A percentile compares a stretch with the other conserved stretches of the same genome.
These are phyloP conservation scores for Ctenoplectra terminalis DNA, from an alignment of 1,140 invertebrate species.

Conservation along the genomic window DNA sequence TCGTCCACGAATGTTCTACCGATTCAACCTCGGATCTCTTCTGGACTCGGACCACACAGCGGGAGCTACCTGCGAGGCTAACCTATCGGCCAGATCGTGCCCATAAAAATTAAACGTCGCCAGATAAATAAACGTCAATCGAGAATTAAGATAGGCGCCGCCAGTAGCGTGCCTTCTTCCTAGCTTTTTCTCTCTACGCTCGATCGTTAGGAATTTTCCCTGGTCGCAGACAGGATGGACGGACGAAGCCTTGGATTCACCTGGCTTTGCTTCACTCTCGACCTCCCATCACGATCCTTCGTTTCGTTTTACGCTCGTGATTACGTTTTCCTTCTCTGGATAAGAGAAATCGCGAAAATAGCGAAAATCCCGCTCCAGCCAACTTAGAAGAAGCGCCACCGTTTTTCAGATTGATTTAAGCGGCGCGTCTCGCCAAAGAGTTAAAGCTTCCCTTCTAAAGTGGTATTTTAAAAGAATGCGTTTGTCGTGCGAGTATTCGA, in stretches of 20 bases:
- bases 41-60: slow-evolving; percentile 74
- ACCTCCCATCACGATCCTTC: slow-evolving; percentile 10
- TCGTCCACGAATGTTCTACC: slow-evolving; percentile 70
- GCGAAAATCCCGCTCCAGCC: too few species aligned
- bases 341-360: too few species aligned
- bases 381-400: too few species aligned
- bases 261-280: background rate
- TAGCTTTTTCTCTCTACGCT: slow-evolving; percentile 45
- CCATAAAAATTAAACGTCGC: slow-evolving; percentile 82
- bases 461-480: slow-evolving; percentile 18
- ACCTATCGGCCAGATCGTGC: slow-evolving; percentile 75
- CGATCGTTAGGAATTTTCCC: slow-evolving; percentile 67
- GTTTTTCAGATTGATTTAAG: too few species aligned
- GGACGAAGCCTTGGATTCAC: background rate
- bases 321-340: background rate
- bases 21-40: slow-evolving; percentile 43
- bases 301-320: background rate
- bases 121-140: slow-evolving; percentile 83
- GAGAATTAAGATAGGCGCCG: slow-evolving; percentile 82
- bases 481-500: slow-evolving; percentile 22
- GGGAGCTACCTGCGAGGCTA: slow-evolving; percentile 71
- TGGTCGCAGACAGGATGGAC: slow-evolving; percentile 20
- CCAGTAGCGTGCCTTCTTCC: slow-evolving; percentile 62
- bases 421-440: background rate
- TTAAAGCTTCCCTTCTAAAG: background rate